Base-by-base conservation (phyloP, 2,888 invertebrate genomes). In the Sphaerolaimus hirsutus region DNA sequence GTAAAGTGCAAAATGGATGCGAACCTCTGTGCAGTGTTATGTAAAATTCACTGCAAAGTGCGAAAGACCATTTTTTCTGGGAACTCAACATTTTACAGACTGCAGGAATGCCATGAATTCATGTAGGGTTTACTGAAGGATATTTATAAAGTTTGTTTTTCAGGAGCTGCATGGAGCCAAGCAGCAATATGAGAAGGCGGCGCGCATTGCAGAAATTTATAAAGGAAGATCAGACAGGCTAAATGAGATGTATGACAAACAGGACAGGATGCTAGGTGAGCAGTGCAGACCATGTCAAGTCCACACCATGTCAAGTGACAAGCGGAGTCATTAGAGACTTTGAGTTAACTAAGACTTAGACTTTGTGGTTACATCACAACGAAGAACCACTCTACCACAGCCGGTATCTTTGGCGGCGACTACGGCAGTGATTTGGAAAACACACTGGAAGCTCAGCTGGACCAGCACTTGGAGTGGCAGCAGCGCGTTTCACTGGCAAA, bases 361-460 rank as follows among this genome's bases (percentile, higher is more conserved):
- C 17, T 32, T 10, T 12, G 17, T 32, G 32, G 17, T 32, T 32
- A 32, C 10, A 32, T 49, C 49, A 48, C 21, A 46, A 45, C 43
- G 17, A 4, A 45, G 4, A 19, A 3, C 4, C n/a, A 45, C 10
- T 27, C 10, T 46, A 51, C 40, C 48, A 10, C 53, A 68, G 69
- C 61, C 46, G 56, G 57, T 22, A 66, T 71, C 21, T 72, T 72
- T 53, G 67, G 67, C 23, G 69, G 70, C 0, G 63, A 65, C 29
- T 72, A 71, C 53, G 71, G 71, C 1, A 70, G 69, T 48, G 66
- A 65, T 17, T 52, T 60, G 43, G 72, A 72, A 55, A 68, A 70
- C 54, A 56, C 61, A 42, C 58, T 72, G 29, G 72, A 72, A 52
- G 59, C 62, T 29, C 64, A 69, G 52, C 58, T 68, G 41, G 71